Base-by-base conservation (phyloP, 2,888 invertebrate genomes). In the Drosophila mimica region DNA sequence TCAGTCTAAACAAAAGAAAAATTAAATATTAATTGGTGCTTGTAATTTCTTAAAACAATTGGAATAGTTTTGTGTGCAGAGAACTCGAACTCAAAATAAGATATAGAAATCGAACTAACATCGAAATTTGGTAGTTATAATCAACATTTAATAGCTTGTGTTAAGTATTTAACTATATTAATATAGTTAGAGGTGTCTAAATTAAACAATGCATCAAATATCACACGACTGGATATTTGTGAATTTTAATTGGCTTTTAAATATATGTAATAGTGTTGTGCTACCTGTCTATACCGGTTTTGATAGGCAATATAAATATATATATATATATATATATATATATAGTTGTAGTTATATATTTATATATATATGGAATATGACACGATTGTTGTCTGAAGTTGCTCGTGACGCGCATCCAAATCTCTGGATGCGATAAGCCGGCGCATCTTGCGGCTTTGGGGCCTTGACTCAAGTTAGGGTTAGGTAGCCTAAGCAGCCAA, bases 261-360 rank as follows among this genome's bases (percentile, higher is more conserved):
- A 33, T 36, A 6, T 6, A 17, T 36, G 30, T 36, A 70, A 65
- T 74, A 54, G 54, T 60, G 74, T 70, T 69, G 68, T 79, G 68
- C 49, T 33, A 65, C 63, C 67, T 33, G 79, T 64, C 69, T 63
- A 79, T 83, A 83, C 74, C 71, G 82, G 83, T 86, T 38, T 25
- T 2, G 1, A 25, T 25, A 25, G 25, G 25, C 25, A 25, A 3
- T 34, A 17, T 53, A 33, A 7, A n/a, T 51, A n/a, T 31, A 20
- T 33, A 5, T 9, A n/a, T 9, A 17, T 20, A 15, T 48, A 48
- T 15, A 17, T 28, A 15, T 34, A 17, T 36, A 17, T 53, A 7
- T 25, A 38, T 11, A 25, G 3, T 25, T 13, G 15, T 25, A 25
- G 20, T 1, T 43, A 31, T 43, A 52, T 49, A 31, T 52, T 46